Percentiles rank a stretch among this genome's conserved stretches.
phyloP scores from a whole-genome alignment of 2,888 invertebrate species.

The Galerucella nymphaeae region DNA sequence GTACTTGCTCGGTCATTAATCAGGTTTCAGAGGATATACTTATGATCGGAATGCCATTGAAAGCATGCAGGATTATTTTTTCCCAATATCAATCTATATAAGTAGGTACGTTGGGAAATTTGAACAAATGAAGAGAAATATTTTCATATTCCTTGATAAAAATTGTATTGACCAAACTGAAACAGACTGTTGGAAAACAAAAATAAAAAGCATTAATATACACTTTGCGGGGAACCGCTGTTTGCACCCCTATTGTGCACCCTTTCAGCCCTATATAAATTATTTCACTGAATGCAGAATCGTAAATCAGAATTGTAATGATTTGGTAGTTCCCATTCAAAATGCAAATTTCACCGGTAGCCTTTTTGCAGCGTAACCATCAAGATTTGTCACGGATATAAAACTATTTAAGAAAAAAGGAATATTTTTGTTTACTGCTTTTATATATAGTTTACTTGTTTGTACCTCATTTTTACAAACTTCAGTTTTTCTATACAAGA shows the following conservation, averaged over 20 bases:
- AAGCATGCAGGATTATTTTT: no score
- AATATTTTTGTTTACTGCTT: not conserved
- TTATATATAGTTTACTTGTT: not conserved
- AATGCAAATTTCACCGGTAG: slow-evolving; percentile 42
- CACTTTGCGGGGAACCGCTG: slow-evolving; percentile 47
- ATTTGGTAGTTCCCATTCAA: slow-evolving; percentile 46
- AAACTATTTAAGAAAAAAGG: not conserved
- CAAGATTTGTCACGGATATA: slow-evolving; percentile 23
- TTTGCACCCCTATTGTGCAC: slow-evolving; percentile 45
- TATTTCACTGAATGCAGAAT: slow-evolving; percentile 37
- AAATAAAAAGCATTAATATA: slow-evolving; percentile 16
- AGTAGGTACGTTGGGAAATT: no score
- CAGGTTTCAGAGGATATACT: no score
- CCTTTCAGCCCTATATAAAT: slow-evolving; percentile 46
- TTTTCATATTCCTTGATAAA: not conserved
- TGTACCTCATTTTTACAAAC: not conserved
- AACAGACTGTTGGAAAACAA: slow-evolving; percentile 1
- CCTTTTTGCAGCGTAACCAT: slow-evolving; percentile 20
- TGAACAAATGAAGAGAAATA: no score
- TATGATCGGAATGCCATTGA: no score
- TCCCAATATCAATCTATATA: no score
- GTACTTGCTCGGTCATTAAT: no score
- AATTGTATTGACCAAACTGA: not conserved
- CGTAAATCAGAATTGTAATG: slow-evolving; percentile 49
- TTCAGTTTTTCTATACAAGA: no score